Base-by-base conservation (phyloP, 1,140 invertebrate species). In the Lerema accius region DNA sequence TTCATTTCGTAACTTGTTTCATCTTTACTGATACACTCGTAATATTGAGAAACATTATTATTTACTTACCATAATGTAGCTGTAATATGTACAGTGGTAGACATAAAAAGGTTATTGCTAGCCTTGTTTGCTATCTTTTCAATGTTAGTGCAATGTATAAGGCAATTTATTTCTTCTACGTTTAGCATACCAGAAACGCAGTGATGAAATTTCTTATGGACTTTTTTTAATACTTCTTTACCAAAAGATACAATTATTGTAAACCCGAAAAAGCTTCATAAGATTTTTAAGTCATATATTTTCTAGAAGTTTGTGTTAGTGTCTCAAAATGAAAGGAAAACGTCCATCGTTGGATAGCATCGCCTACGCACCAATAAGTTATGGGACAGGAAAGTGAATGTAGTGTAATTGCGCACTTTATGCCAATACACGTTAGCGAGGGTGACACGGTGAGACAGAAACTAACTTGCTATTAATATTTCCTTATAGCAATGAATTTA, bases 301-400 rank as follows among this genome's bases (percentile, higher is more conserved):
- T n/a, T n/a, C n/a, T n/a, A n/a, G n/a, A n/a, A n/a, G n/a, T n/a
- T n/a, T 55, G 10, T 6, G 9, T 43, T 28, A 28, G 15, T 17
- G 11, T 19, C 49, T 13, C 14, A 15, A 58, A 58, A 46, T 13
- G 55, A 58, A 58, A 58, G 55, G 55, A 58, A 58, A 58, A 58
- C 42, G 26, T 35, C 37, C 26, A 46, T 46, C 42, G 55, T 58
- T 46, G 55, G 42, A 58, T 46, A 58, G 55, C 28, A 14, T 45
- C 53, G 55, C 55, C 55, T 37, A 58, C 55, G 55, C 55, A 5
- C 26, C 42, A 58, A 58, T 58, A 58, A 58, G 42, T 58, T 46
- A 58, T 58, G 55, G 55, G 42, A 46, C 55, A 58, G 42, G 55
- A 46, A 58, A 58, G 55, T 58, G 55, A 46, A 46, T 46, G 55